Evolutionary conservation across 2,113 vertebrate species (phyloP).

Genomic region (Himantopus leucocephalus): DNA sequence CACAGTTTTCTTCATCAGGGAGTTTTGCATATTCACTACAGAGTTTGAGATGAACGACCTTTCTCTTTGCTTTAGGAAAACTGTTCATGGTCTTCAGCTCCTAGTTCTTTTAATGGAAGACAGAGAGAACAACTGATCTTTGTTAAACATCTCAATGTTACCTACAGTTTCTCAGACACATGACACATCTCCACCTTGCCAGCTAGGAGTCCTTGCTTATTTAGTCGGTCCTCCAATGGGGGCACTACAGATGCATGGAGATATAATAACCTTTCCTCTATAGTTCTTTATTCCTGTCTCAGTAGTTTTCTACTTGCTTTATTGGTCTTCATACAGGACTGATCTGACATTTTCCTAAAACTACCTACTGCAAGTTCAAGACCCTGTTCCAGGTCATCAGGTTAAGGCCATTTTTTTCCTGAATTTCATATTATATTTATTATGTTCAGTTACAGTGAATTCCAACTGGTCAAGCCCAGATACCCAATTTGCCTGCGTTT

Average conservation of each 20-base stretch:
- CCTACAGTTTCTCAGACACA: not conserved
- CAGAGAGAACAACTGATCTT: not conserved
- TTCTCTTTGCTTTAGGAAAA: not conserved
- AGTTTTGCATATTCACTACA: not conserved
- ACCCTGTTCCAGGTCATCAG: not conserved
- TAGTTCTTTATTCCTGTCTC: not conserved
- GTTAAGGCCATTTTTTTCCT: not conserved
- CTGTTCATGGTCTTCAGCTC: not conserved
- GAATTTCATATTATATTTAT: not conserved
- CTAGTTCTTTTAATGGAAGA: not conserved
- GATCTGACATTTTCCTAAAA: not conserved
- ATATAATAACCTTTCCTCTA: not conserved
- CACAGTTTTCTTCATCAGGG: rapidly evolving
- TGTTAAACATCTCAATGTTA: not conserved
- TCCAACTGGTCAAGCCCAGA: not conserved
- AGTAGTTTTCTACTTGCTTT: not conserved
- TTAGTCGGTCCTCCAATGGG: not conserved
- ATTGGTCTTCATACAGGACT: not conserved
- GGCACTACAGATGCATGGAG: not conserved
- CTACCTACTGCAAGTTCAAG: not conserved
- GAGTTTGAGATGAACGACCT: not conserved
- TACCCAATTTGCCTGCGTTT: not conserved
- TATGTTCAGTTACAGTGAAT: not conserved
- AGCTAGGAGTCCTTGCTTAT: not conserved
- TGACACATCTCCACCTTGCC: not conserved